phyloP scores from a whole-genome alignment of 2,888 invertebrate species.

The Pseudolycoriella hygida region DNA sequence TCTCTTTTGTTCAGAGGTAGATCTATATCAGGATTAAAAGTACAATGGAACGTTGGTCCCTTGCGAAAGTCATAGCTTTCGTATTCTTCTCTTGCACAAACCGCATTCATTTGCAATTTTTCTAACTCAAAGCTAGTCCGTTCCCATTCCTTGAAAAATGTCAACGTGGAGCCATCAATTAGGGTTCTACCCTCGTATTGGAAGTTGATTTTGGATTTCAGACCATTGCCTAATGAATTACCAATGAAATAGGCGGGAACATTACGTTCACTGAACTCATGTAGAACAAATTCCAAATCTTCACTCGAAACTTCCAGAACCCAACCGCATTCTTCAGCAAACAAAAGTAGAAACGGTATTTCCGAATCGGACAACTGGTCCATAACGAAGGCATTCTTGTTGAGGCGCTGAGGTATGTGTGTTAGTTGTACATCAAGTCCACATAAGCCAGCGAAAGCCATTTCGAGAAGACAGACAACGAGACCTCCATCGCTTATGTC shows the following conservation, averaged over 20 bases:
- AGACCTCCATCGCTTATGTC: slow-evolving; percentile 96
- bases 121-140: slow-evolving; percentile 87
- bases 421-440: slow-evolving; percentile 51
- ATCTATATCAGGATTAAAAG: slow-evolving; percentile 46
- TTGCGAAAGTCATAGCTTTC: slow-evolving; percentile 45
- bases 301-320: slow-evolving; percentile 50
- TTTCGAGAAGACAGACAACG: slow-evolving; percentile 76
- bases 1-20: slow-evolving; percentile 18
- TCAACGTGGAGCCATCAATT: slow-evolving; percentile 29
- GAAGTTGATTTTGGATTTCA: slow-evolving; percentile 27
- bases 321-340: slow-evolving; percentile 76
- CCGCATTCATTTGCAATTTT: slow-evolving; percentile 59
- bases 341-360: slow-evolving; percentile 47
- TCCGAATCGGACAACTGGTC: slow-evolving; percentile 23
- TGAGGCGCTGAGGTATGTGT: slow-evolving; percentile 24
- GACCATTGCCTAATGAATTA: slow-evolving; percentile 42
- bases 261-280: slow-evolving; percentile 38
- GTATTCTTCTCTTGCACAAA: slow-evolving; percentile 67
- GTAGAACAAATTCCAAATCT: slow-evolving; percentile 38
- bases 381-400: slow-evolving; percentile 11
- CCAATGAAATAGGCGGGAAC: slow-evolving; percentile 54
- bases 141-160: slow-evolving; percentile 78
- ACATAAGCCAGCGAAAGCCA: slow-evolving; percentile 86
- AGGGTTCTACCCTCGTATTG: slow-evolving; percentile 15
- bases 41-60: slow-evolving; percentile 53